These are phyloP conservation scores for Heliconius himera DNA, from an alignment of 1,140 invertebrate genomes.

Conservation along the genomic window DNA sequence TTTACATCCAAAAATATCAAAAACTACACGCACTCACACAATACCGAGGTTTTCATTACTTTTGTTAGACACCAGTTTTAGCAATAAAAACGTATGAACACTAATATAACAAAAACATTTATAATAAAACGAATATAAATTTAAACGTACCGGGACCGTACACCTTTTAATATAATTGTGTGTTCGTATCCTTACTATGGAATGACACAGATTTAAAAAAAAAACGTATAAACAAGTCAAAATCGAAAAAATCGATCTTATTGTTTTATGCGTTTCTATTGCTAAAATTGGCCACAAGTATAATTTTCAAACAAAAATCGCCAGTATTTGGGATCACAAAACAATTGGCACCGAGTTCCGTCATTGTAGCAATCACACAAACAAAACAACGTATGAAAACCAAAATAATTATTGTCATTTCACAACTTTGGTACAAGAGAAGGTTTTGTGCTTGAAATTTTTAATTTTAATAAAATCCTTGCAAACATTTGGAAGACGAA, in stretches of 20 bases:
- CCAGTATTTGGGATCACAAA: constrained; percentile 34
- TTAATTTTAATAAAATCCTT: constrained; percentile 11
- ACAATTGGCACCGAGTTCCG: constrained; percentile 44
- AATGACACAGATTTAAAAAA: too few relatives aligned
- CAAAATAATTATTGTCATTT: constrained; percentile 68
- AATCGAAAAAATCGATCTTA: background rate
- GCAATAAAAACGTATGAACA: constrained; percentile 7
- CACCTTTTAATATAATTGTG: too few relatives aligned
- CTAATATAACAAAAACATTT: background rate
- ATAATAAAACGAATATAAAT: too few relatives aligned
- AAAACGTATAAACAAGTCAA: too few relatives aligned
- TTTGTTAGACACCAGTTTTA: background rate
- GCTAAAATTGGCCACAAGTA: background rate
- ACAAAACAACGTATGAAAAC: constrained; percentile 18
- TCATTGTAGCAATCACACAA: constrained; percentile 39
- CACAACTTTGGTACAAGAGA: constrained; percentile 64
- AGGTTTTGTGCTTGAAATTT: constrained; percentile 46
- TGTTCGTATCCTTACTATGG: too few relatives aligned
- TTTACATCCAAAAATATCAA: constrained; percentile 72
- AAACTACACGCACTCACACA: constrained; percentile 66
- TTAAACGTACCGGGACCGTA: too few relatives aligned
- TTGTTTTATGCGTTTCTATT: background rate
- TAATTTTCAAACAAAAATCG: constrained; percentile 15
- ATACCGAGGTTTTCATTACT: constrained; percentile 33
- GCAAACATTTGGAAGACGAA: constrained; percentile 15